Conservation (phyloP, 2,797 vertebrate species). For the Gymnocypris eckloni region DNA sequence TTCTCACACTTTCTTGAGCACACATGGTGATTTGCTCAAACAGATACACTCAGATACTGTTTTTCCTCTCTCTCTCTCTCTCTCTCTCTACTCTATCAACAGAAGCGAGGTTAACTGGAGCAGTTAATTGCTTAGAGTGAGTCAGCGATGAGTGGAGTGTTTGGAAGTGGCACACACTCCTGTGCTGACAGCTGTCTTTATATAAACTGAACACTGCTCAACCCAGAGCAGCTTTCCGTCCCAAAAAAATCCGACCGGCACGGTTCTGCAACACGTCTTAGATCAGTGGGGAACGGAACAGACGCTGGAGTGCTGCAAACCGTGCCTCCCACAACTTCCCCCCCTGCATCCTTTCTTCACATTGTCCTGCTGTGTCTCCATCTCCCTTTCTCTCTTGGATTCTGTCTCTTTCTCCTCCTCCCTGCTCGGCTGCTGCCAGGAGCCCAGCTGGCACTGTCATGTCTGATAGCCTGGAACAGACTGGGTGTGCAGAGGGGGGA, state of each 20-base stretch:
- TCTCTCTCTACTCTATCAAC: slow-evolving; percentile 41
- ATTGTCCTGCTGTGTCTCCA: slow-evolving; percentile 38
- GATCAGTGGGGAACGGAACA: slow-evolving; percentile 64
- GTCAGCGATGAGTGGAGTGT: slow-evolving; percentile 58
- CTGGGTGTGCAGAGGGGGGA: slow-evolving; percentile 63
- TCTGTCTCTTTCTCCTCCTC: slow-evolving; percentile 50
- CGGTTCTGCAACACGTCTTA: slow-evolving; percentile 70
- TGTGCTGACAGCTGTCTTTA: slow-evolving; percentile 80
- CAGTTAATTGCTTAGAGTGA: slow-evolving; percentile 61
- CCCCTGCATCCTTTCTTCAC: slow-evolving; percentile 42
- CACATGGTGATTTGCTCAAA: slow-evolving; percentile 45
- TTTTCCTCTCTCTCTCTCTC: slow-evolving; percentile 10
- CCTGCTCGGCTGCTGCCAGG: slow-evolving; percentile 69
- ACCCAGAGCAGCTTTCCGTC: slow-evolving; percentile 52
- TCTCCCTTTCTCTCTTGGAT: slow-evolving; percentile 45
- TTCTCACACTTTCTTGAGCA: slow-evolving; percentile 48
- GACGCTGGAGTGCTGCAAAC: slow-evolving; percentile 66
- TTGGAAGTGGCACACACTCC: slow-evolving; percentile 69
- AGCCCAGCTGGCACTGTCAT: slow-evolving; percentile 84
- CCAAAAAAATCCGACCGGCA: slow-evolving; percentile 50
- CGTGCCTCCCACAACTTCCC: slow-evolving; percentile 45
- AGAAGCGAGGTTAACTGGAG: slow-evolving; percentile 57
- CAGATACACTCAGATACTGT: slow-evolving; percentile 49
- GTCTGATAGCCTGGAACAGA: slow-evolving; percentile 82
- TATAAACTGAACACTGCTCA: slow-evolving; percentile 76